Conservation (phyloP, 2,797 vertebrate species). For the Melanotaenia pygmaea region DNA sequence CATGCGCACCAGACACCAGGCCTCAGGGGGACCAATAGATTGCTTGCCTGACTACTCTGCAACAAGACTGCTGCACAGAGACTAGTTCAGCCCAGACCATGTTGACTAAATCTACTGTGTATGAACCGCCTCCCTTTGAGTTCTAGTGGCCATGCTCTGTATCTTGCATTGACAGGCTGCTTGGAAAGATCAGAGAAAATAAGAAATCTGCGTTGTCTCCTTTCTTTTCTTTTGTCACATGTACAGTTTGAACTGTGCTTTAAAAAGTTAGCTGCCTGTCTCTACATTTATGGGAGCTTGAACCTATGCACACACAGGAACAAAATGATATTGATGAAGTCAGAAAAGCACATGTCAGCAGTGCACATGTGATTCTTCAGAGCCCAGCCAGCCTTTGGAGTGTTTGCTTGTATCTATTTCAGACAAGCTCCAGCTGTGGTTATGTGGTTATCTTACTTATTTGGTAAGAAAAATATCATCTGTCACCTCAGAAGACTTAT, state of each 20-base stretch:
- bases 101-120: slow-evolving; percentile 53
- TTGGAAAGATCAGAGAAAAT: slow-evolving; percentile 2
- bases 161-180: slow-evolving; percentile 13
- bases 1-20: slow-evolving; percentile 61
- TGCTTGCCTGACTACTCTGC: slow-evolving; percentile 48
- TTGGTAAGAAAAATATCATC: slow-evolving; percentile 41
- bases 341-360: slow-evolving; percentile 60
- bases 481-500: slow-evolving; percentile 44
- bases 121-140: slow-evolving; percentile 37
- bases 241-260: neutral
- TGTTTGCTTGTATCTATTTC: slow-evolving; percentile 53
- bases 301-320: slow-evolving; percentile 5
- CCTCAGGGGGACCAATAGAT: slow-evolving; percentile 60
- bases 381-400: slow-evolving; percentile 37
- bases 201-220: slow-evolving; percentile 8
- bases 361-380: slow-evolving; percentile 29
- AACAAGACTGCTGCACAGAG: slow-evolving; percentile 38
- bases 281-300: slow-evolving; percentile 30
- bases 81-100: slow-evolving; percentile 28
- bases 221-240: slow-evolving; percentile 22
- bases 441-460: slow-evolving; percentile 26
- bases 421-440: slow-evolving; percentile 35
- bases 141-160: slow-evolving; percentile 19
- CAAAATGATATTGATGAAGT: slow-evolving; percentile 49
- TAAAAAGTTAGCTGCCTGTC: neutral